A percentile compares a stretch with the other conserved stretches of the same genome.
Conservation (phyloP, 2,888 invertebrate genomes). For the Mayetiola destructor region DNA sequence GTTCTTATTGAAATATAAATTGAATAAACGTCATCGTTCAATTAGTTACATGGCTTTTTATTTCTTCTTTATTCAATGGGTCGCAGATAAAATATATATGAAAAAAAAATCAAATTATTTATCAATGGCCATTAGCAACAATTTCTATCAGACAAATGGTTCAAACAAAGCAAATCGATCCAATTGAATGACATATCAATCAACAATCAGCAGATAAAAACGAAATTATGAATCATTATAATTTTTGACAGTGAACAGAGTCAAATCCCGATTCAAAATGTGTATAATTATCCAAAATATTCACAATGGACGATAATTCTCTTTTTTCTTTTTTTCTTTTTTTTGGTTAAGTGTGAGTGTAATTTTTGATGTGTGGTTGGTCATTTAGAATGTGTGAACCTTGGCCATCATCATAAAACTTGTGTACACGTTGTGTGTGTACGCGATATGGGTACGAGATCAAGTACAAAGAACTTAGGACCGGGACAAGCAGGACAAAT, state of each 20-base stretch:
- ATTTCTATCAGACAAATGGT: not conserved
- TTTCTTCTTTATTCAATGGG: no score
- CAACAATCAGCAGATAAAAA: not conserved
- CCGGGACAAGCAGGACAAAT: no score
- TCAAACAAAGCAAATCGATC: not conserved
- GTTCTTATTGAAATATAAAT: not conserved
- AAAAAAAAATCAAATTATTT: not conserved
- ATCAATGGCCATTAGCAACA: not conserved
- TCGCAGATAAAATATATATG: no score
- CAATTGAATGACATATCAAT: not conserved
- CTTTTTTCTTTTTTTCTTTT: no score
- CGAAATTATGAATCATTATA: not conserved
- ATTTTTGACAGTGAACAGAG: not conserved
- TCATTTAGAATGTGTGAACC: slow-evolving; percentile 6
- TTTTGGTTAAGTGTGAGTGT: no score
- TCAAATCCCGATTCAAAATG: not conserved
- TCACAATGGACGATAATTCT: not conserved
- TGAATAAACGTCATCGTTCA: not conserved
- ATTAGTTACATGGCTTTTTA: not conserved
- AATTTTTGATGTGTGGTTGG: not conserved
- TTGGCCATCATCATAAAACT: no score
- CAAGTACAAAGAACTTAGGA: no score
- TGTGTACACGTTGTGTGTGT: no score
- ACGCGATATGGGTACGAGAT: no score
- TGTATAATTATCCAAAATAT: not conserved